Percentiles rank a stretch among this genome's conserved stretches.
These are phyloP conservation scores for Hipposideros larvatus DNA, from an alignment of 2,797 vertebrate genomes.

Conservation along the genomic window DNA sequence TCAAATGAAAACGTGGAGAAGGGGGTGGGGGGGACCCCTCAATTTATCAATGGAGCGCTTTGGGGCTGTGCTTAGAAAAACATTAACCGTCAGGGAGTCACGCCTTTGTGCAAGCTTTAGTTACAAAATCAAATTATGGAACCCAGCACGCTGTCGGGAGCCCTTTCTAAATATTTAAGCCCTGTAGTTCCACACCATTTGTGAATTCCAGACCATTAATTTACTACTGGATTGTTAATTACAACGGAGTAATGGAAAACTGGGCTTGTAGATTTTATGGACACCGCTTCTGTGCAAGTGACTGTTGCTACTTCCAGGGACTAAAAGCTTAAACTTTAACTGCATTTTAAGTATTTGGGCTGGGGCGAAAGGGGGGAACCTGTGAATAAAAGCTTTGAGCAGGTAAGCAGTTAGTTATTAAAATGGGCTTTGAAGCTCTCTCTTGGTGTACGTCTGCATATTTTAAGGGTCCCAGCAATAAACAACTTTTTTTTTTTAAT, in stretches of 20 bases:
- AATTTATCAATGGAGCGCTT: neutral
- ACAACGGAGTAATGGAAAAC: conserved; percentile 76
- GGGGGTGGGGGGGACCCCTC: neutral
- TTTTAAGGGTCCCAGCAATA: conserved; percentile 64
- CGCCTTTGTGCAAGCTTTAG: neutral
- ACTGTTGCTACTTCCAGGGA: conserved; percentile 74
- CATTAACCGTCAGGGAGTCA: neutral
- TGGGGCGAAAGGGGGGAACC: neutral
- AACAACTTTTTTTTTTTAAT: conserved; percentile 21
- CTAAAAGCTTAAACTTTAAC: conserved; percentile 86
- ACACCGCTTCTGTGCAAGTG: conserved; percentile 62
- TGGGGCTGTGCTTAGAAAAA: neutral
- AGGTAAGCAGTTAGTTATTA: conserved; percentile 85
- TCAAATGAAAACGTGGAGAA: neutral
- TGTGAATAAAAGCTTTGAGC: conserved; percentile 33
- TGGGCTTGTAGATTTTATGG: conserved; percentile 80
- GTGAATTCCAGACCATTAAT: conserved; percentile 72
- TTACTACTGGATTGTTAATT: conserved; percentile 80
- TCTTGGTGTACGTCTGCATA: conserved; percentile 75
- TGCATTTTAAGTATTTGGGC: conserved; percentile 81
- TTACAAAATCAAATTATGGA: conserved; percentile 16
- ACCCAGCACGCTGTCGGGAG: neutral
- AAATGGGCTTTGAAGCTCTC: conserved; percentile 79
- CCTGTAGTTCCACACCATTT: conserved; percentile 30
- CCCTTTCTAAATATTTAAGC: neutral